A percentile compares a stretch with the other conserved stretches of the same genome.
These are phyloP conservation scores for Dicrurus megarhynchus DNA, from an alignment of 2,113 vertebrate genomes.

Conservation along the genomic window DNA sequence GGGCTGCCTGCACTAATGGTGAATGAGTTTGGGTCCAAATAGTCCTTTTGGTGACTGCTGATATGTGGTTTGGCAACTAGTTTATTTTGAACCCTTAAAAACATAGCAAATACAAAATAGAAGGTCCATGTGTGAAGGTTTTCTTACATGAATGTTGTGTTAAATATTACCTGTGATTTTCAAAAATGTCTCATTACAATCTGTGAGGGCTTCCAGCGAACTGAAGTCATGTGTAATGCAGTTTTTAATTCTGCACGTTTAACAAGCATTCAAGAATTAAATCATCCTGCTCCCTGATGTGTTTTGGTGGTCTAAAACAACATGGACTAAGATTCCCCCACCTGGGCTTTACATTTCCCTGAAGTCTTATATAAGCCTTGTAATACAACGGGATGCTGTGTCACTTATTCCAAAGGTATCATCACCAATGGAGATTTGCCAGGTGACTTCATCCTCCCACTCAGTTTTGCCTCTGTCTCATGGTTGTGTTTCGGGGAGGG, in stretches of 20 bases:
- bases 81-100: neutral
- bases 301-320: constrained; percentile 50
- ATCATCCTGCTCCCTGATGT: constrained; percentile 40
- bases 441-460: constrained; percentile 68
- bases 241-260: neutral
- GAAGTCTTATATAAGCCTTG: constrained; percentile 50
- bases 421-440: constrained; percentile 63
- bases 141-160: neutral
- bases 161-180: neutral
- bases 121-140: neutral
- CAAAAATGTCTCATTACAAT: neutral
- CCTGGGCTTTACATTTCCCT: constrained; percentile 55
- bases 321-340: constrained; percentile 33
- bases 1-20: neutral
- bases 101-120: neutral
- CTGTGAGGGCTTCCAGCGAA: neutral
- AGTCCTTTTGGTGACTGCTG: neutral
- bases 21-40: neutral
- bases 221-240: neutral
- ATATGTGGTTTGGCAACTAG: neutral
- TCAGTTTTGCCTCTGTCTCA: constrained; percentile 61
- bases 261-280: constrained; percentile 30
- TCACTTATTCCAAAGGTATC: constrained; percentile 67
- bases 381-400: constrained; percentile 62
- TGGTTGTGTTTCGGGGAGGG: constrained; percentile 20